phyloP scores from a whole-genome alignment of 2,797 vertebrate species.

The Pseudopleuronectes americanus region DNA sequence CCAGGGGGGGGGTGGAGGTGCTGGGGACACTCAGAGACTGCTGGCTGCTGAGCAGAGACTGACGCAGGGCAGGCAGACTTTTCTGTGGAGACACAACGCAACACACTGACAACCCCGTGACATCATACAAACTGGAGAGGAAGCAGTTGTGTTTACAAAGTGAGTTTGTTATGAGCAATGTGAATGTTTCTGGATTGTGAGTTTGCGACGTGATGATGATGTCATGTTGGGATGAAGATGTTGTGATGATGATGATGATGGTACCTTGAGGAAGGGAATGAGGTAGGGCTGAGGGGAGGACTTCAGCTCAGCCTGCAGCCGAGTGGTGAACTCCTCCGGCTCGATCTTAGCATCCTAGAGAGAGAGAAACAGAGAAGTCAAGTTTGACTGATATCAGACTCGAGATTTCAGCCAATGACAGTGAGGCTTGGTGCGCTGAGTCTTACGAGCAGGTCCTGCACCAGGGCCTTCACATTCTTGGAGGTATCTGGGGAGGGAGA shows the following conservation, averaged over 20 bases:
- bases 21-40: slow-evolving; percentile 83
- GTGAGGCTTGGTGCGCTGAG: not conserved
- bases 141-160: too few species aligned
- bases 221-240: too few species aligned
- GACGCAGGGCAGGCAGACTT: slow-evolving; percentile 89
- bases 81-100: slow-evolving; percentile 77
- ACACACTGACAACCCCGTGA: too few species aligned
- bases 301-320: slow-evolving; percentile 89
- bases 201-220: too few species aligned
- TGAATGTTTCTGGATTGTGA: too few species aligned
- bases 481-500: slow-evolving; percentile 89
- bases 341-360: slow-evolving; percentile 90
- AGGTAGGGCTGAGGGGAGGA: slow-evolving; percentile 93
- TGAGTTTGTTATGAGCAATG: too few species aligned
- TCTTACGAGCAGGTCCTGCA: slow-evolving; percentile 90
- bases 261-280: slow-evolving; percentile 92
- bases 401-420: not conserved
- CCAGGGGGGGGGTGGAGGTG: slow-evolving; percentile 69
- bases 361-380: not conserved
- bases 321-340: slow-evolving; percentile 90
- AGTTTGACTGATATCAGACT: not conserved
- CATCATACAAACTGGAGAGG: too few species aligned
- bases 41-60: slow-evolving; percentile 88
- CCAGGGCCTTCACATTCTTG: slow-evolving; percentile 90
- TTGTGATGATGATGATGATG: not conserved